Conservation (phyloP, 2,797 vertebrate species). For the Clarias fuscus region DNA sequence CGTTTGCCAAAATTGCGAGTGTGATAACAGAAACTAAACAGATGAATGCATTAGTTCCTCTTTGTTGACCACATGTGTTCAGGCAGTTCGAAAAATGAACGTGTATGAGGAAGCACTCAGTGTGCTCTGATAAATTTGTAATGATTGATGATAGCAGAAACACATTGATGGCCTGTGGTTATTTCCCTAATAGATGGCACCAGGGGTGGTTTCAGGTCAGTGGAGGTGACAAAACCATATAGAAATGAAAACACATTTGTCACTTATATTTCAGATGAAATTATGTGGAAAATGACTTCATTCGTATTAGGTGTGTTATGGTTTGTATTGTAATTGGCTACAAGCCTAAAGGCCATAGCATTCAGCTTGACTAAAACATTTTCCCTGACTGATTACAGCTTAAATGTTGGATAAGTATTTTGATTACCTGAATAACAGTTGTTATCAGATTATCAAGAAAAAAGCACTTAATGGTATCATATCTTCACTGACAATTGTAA, state of each 20-base stretch:
- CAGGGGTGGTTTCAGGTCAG: not conserved
- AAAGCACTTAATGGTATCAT: not conserved
- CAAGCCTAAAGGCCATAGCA: not conserved
- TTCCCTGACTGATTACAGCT: not conserved
- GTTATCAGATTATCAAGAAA: not conserved
- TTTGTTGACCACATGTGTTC: slow-evolving; percentile 5
- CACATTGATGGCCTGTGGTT: not conserved
- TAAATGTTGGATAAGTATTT: not conserved
- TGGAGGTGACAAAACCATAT: not conserved
- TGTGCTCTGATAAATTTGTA: slow-evolving; percentile 3
- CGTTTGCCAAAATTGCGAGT: slow-evolving; percentile 12
- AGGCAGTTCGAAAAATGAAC: slow-evolving; percentile 12
- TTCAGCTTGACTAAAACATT: not conserved
- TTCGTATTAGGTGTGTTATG: not conserved
- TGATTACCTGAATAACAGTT: not conserved
- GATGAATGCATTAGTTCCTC: slow-evolving; percentile 17
- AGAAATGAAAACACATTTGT: not conserved
- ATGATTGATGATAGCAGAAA: slow-evolving; percentile 14
- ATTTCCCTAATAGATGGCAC: slow-evolving; percentile 6
- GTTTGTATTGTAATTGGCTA: not conserved
- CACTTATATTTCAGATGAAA: not conserved
- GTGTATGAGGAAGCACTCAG: slow-evolving; percentile 19
- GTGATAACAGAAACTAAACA: slow-evolving; percentile 10
- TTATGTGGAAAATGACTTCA: not conserved
- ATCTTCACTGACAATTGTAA: not conserved